Evolutionary conservation across 2,888 invertebrate genomes (phyloP).

Genomic region (Macrosiphum euphorbiae): DNA sequence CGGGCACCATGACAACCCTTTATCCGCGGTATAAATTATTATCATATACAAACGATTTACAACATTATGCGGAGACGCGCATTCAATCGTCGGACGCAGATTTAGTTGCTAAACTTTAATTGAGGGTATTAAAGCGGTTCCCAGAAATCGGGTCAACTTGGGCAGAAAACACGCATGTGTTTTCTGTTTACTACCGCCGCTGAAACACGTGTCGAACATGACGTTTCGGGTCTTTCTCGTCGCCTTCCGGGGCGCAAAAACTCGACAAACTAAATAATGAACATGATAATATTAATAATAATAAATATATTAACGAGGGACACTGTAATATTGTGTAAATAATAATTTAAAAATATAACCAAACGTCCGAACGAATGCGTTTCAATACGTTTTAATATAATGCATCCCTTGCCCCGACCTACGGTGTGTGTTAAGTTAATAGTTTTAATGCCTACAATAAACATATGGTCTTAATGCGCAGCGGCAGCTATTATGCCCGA

Average conservation of each 20-base stretch:
- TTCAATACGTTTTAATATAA: neutral
- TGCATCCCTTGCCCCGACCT: neutral
- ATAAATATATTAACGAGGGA: no score
- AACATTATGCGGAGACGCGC: neutral
- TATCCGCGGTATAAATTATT: neutral
- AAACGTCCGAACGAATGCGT: neutral
- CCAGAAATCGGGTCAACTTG: neutral
- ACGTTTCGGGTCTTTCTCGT: neutral
- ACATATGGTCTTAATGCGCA: neutral
- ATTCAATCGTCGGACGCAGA: neutral
- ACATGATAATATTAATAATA: no score
- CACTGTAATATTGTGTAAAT: neutral
- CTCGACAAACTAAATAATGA: no score
- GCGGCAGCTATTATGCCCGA: neutral
- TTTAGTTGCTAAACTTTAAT: neutral
- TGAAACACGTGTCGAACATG: neutral
- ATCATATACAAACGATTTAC: neutral
- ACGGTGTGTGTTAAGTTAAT: neutral
- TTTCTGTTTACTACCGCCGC: neutral
- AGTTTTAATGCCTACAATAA: neutral
- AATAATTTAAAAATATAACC: neutral
- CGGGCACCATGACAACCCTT: neutral
- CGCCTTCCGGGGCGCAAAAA: neutral
- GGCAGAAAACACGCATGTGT: neutral
- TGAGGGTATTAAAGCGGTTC: neutral